Base-by-base conservation (phyloP, 2,113 vertebrate species). In the Oncorhynchus clarkii region DNA sequence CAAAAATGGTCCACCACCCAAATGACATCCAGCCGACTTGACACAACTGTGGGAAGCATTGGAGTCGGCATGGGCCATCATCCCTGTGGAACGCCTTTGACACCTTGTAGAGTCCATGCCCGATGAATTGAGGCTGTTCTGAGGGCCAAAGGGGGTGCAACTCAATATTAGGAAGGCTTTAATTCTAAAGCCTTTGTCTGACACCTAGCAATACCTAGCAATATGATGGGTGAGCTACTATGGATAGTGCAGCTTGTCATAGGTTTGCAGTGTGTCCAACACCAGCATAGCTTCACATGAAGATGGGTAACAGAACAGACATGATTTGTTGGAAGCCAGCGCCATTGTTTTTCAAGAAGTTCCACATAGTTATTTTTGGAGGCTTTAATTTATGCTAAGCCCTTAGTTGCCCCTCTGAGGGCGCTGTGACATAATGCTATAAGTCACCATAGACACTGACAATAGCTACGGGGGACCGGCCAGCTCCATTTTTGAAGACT, bases 391-490 rank as follows among this genome's bases (percentile, higher is more conserved):
- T 90, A 92, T 92, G 89, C 88, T 81, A 89, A 92, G 84, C 87
- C 81, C 7, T 62, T 83, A 70, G 85, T 85, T 77, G 82, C 81
- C 85, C 90, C 89, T 85, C 80, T 77, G 84, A 31, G 84, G 85
- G 71, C 80, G 75, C 72, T 31, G 71, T 93, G 91, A 91, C 89
- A 90, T 90, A 87, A 90, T 80, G 88, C 88, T 84, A 89, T 92
- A 92, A 92, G 92, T 93, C 92, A 93, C 88, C 84, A 76, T 77
- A 80, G 90, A 91, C 92, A 89, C 85, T 88, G 91, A 93, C 91
- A 88, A 89, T 86, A 77, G 92, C 92, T 88, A 84, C 82, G 70
- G 92, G 92, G 86, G 76, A 84, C 82, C 87, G 90, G 89, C 90
- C 90, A 89, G 82, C 88, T 87, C 86, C 79, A 83, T 90, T 92